Percentiles rank a stretch among this genome's conserved stretches.
These are phyloP conservation scores for Drosophila ananassae DNA, from an alignment of 1,140 invertebrate species.

Conservation along the genomic window DNA sequence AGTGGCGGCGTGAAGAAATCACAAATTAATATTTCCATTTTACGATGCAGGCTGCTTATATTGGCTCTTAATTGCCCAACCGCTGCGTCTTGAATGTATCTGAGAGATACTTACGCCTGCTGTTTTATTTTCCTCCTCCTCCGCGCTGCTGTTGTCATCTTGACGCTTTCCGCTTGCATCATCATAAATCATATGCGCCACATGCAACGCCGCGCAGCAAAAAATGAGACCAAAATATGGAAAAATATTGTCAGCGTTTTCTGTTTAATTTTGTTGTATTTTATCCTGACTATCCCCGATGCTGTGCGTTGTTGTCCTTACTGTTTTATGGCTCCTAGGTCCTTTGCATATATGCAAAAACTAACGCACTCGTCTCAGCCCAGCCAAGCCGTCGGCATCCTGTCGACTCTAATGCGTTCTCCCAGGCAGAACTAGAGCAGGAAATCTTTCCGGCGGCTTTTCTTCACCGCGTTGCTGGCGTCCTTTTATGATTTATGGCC, in stretches of 20 bases:
- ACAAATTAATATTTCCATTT: constrained; percentile 71
- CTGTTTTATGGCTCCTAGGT: constrained; percentile 68
- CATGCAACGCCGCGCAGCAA: constrained; percentile 55
- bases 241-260: constrained; percentile 35
- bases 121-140: constrained; percentile 46
- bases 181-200: constrained; percentile 77
- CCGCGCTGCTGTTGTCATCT: constrained; percentile 48
- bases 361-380: constrained; percentile 49
- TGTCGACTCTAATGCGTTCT: constrained; percentile 35
- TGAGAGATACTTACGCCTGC: constrained; percentile 45
- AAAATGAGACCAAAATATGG: constrained; percentile 40
- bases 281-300: constrained; percentile 40
- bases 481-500: constrained; percentile 65
- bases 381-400: constrained; percentile 37
- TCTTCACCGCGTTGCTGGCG: constrained; percentile 43
- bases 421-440: constrained; percentile 68
- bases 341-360: constrained; percentile 65
- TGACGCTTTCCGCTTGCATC: constrained; percentile 60
- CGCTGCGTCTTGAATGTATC: constrained; percentile 30
- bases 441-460: constrained; percentile 51
- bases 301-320: constrained; percentile 63
- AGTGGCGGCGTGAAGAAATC: constrained; percentile 62
- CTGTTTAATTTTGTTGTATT: constrained; percentile 48
- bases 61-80: constrained; percentile 60
- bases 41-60: constrained; percentile 50